Evolutionary conservation across 1,140 invertebrate genomes (phyloP), one percentile per base, ranked within the genome.

Genomic region (Cotesia vestalis): DNA sequence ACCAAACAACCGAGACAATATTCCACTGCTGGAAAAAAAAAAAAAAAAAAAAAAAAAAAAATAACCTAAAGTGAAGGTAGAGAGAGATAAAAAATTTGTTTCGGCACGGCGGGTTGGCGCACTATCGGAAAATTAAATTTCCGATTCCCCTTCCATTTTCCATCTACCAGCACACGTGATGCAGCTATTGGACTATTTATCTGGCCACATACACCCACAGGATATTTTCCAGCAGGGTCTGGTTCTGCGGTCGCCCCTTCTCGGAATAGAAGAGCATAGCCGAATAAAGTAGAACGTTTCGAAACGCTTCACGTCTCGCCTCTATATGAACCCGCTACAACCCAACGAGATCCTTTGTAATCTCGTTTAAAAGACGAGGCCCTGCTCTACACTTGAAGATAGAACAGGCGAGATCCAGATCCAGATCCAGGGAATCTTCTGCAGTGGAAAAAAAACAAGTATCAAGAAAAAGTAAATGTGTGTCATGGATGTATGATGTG

Each of bases 281-380:
- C 2, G 12, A 71, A 71, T 70, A 78, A 79, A 78, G 73, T 75
- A 73, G 75, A 76, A 61, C 77, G 74, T 79, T 78, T 79, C 72
- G 72, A 81, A 81, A 78, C 77, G 78, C 75, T 80, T 79, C 79
- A 78, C 76, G 78, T 79, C 72, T 73, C 66, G 76, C 78, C 17
- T 4, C 4, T 59, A 81, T 79, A 55, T 36, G 66, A 46, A 61
- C 35, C 27, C 27, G 27, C 27, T 27, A 27, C 27, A 27, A 27
- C 27, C 64, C 46, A 61, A 51, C 67, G 57, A 20, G 75, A 79
- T 81, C 75, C 77, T 79, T 81, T 80, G 80, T 82, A 81, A 81
- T 81, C 78, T 81, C 78, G 78, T 83, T 83, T 76, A 79, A 71
- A 75, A 73, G 27, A 27, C 27, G 27, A 0, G 27, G 27, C 27